phyloP scores from a whole-genome alignment of 2,888 invertebrate genomes.

The Ennomos fuscantarius region DNA sequence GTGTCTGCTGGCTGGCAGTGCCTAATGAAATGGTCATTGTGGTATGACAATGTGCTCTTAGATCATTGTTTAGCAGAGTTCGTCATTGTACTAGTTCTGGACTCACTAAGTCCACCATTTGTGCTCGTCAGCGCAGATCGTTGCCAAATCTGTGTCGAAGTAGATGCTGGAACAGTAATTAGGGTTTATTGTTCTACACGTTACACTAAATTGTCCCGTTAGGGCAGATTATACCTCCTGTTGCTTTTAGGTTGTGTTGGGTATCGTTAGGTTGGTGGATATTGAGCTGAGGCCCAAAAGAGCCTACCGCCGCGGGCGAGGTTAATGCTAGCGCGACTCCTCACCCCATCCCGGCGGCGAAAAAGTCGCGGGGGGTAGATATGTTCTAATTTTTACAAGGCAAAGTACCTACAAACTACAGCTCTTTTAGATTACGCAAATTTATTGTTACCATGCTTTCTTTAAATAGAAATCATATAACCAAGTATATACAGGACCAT shows the following conservation, averaged over 20 bases:
- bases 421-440: too few species aligned
- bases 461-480: not conserved
- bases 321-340: too few species aligned
- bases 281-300: not conserved
- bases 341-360: too few species aligned
- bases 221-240: slow-evolving; percentile 5
- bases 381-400: too few species aligned
- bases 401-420: too few species aligned
- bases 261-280: not conserved
- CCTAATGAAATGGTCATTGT: slow-evolving; percentile 39
- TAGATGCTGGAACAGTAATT: slow-evolving; percentile 16
- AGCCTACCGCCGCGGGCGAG: too few species aligned
- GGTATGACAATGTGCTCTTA: slow-evolving; percentile 30
- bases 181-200: slow-evolving; percentile 14
- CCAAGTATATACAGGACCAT: too few species aligned
- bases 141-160: slow-evolving; percentile 22
- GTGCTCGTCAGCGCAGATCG: slow-evolving; percentile 12
- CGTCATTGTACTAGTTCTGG: slow-evolving; percentile 24
- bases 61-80: slow-evolving; percentile 29
- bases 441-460: too few species aligned
- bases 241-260: slow-evolving; percentile 5
- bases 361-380: too few species aligned
- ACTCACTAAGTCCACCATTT: not conserved
- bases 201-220: slow-evolving; percentile 13
- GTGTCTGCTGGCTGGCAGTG: slow-evolving; percentile 25